Percentiles rank a stretch among this genome's conserved stretches.
Conservation (phyloP, 2,113 vertebrate genomes). For the Apteryx mantelli region DNA sequence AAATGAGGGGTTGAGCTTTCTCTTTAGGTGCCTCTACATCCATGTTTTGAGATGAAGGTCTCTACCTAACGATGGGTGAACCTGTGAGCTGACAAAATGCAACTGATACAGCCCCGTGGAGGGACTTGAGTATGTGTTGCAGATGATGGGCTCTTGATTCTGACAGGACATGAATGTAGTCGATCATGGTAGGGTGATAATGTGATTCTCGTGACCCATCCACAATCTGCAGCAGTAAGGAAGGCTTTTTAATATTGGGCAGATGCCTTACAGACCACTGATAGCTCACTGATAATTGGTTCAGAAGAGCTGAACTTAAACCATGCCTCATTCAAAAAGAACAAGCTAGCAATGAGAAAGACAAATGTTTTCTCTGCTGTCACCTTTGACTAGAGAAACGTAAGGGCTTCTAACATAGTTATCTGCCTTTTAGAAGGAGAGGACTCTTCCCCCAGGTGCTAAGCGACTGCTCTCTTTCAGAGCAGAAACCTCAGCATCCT, state of each 20-base stretch:
- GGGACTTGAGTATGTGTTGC: not conserved
- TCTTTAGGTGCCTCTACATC: not conserved
- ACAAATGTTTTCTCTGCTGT: not conserved
- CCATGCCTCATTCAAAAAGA: not conserved
- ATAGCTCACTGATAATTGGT: not conserved
- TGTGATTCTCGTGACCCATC: not conserved
- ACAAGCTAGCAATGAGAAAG: not conserved
- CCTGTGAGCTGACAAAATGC: not conserved
- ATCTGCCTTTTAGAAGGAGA: no score
- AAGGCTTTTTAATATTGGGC: not conserved
- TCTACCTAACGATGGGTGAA: not conserved
- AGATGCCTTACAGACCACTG: not conserved
- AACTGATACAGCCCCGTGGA: not conserved
- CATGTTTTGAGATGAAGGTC: not conserved
- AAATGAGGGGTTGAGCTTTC: not conserved
- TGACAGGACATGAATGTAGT: fast-evolving
- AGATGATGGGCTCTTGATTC: not conserved
- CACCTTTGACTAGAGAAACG: no score
- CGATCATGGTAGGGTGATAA: not conserved
- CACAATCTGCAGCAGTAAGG: not conserved
- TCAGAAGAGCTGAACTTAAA: not conserved
- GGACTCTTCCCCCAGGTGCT: no score
- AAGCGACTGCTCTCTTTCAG: no score
- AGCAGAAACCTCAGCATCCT: no score
- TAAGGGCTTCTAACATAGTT: no score